Percentiles rank a stretch among this genome's conserved stretches.
Conservation (phyloP, 2,113 vertebrate genomes). For the Regulus satrapa region DNA sequence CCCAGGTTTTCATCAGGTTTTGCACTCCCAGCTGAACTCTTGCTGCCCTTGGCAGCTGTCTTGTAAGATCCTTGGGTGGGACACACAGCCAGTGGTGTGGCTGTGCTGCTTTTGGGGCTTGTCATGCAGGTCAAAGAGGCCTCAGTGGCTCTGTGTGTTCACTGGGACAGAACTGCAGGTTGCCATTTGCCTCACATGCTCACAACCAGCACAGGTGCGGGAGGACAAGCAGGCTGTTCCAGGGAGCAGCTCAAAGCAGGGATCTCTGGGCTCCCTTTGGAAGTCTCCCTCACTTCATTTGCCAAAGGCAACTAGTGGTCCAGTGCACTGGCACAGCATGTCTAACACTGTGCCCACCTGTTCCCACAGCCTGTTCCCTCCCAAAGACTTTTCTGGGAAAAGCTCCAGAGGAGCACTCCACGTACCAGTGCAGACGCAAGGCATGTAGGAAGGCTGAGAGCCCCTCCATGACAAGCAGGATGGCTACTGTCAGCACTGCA, state of each 20-base stretch:
- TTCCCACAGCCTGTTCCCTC: background rate
- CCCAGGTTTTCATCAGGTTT: background rate
- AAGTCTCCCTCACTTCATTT: background rate
- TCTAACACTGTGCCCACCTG: background rate
- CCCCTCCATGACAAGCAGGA: slow-evolving; percentile 86
- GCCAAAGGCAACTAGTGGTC: background rate
- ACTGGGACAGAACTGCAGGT: background rate
- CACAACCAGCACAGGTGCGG: background rate
- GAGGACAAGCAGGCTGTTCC: background rate
- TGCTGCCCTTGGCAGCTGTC: background rate
- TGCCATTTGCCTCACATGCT: background rate
- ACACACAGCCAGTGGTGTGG: background rate
- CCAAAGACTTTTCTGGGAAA: background rate
- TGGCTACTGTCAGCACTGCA: slow-evolving; percentile 79
- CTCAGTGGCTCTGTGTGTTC: rapidly evolving
- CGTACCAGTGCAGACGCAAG: slow-evolving; percentile 83
- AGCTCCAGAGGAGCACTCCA: background rate
- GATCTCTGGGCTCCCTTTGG: background rate
- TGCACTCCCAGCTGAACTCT: background rate
- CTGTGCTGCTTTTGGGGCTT: background rate
- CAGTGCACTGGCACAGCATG: background rate
- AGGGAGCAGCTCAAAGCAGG: background rate
- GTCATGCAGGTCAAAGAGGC: background rate
- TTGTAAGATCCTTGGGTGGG: background rate
- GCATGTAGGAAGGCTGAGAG: slow-evolving; percentile 86